These are phyloP conservation scores for Thyatira batis DNA, from an alignment of 2,888 invertebrate genomes.

Conservation along the genomic window DNA sequence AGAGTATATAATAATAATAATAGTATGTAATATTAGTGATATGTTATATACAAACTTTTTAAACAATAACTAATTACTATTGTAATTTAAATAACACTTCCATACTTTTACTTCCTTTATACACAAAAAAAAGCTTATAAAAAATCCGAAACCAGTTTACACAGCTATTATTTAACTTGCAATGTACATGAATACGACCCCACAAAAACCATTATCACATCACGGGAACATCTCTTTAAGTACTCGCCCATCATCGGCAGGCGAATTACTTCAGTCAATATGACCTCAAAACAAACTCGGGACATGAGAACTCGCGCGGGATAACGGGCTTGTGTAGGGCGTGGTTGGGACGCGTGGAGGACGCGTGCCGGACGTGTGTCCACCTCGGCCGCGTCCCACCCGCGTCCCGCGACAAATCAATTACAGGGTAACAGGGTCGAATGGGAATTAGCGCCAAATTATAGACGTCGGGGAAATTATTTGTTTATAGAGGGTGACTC, in stretches of 20 bases:
- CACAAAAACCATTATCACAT: too few relatives aligned
- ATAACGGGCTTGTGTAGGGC: constrained; percentile 46
- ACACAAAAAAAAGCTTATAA: too few relatives aligned
- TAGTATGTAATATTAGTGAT: too few relatives aligned
- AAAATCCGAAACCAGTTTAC: too few relatives aligned
- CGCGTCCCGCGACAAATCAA: constrained; percentile 80
- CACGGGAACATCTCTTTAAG: background rate
- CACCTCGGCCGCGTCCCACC: too few relatives aligned
- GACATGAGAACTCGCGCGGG: constrained; percentile 60
- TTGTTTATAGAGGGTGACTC: constrained; percentile 67
- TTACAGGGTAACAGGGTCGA: constrained; percentile 66
- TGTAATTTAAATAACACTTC: too few relatives aligned
- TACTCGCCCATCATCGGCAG: background rate
- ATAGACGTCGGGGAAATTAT: constrained; percentile 62
- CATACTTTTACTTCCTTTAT: too few relatives aligned
- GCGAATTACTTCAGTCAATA: constrained; percentile 19
- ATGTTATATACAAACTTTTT: too few relatives aligned
- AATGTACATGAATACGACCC: too few relatives aligned
- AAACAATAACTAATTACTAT: too few relatives aligned
- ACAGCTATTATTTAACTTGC: background rate
- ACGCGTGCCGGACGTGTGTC: constrained; percentile 52
- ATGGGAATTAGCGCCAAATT: constrained; percentile 73
- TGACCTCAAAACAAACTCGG: constrained; percentile 25
- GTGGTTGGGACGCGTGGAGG: constrained; percentile 49
- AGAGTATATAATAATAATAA: too few relatives aligned